These are phyloP conservation scores for Tillus elongatus DNA, from an alignment of 2,888 invertebrate species.

Conservation along the genomic window DNA sequence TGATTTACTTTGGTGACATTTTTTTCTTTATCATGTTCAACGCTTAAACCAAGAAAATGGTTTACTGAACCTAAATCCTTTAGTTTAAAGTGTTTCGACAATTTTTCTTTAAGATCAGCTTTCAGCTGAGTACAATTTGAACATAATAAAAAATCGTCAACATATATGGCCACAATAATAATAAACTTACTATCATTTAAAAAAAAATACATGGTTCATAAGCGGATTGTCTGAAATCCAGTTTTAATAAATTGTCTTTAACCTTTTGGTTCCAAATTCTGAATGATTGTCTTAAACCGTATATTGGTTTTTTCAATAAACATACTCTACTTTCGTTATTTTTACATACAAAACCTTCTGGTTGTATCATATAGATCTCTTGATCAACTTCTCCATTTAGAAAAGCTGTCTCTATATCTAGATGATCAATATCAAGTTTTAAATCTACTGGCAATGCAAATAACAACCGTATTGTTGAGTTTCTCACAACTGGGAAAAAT, in stretches of 20 bases:
- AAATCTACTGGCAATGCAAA: conserved; percentile 17
- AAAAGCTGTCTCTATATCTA: conserved; percentile 24
- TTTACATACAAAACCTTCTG: conserved; percentile 11
- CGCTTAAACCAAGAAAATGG: no score
- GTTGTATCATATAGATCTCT: conserved; percentile 20
- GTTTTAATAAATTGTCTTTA: background rate
- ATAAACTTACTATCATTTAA: no score
- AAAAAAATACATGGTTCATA: background rate
- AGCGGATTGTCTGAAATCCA: background rate
- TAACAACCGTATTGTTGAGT: conserved; percentile 15
- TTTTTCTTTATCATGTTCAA: no score
- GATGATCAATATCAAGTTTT: conserved; percentile 19
- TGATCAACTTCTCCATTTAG: conserved; percentile 21
- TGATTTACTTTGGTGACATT: no score
- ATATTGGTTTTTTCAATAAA: conserved; percentile 22
- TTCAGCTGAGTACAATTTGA: no score
- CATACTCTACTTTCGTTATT: conserved; percentile 11
- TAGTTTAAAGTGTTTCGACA: no score
- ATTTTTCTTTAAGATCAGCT: no score
- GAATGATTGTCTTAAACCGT: conserved; percentile 24
- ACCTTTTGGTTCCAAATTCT: conserved; percentile 17
- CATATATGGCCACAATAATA: no score
- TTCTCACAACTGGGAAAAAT: conserved; percentile 17
- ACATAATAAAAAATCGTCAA: no score
- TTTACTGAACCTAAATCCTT: no score